Evolutionary conservation across 2,113 vertebrate genomes (phyloP).

Genomic region (Centropus unirufus): DNA sequence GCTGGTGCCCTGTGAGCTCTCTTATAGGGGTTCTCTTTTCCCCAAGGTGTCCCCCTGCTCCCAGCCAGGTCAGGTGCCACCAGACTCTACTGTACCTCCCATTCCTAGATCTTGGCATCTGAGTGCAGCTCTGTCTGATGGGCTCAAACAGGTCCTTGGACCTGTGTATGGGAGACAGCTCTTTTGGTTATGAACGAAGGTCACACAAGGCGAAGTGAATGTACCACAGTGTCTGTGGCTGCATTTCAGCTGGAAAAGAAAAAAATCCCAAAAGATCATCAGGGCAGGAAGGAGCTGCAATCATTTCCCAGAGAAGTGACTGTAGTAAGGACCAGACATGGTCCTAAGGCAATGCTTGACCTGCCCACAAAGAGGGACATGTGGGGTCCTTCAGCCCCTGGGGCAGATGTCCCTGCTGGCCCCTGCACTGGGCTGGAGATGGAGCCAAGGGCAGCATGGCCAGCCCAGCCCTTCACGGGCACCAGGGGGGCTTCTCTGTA

Average conservation of each 20-base stretch:
- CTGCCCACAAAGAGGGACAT: neutral
- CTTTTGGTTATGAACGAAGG: neutral
- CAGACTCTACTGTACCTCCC: neutral
- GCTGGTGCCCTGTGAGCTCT: neutral
- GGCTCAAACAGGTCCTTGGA: neutral
- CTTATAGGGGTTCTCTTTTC: neutral
- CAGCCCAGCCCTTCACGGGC: rapidly evolving
- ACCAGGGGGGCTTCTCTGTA: no score
- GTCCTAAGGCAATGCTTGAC: neutral
- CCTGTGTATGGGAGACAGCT: neutral
- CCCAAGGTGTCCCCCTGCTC: neutral
- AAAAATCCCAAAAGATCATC: neutral
- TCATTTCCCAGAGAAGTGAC: neutral
- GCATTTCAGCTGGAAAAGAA: neutral
- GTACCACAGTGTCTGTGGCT: neutral
- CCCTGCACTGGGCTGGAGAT: neutral
- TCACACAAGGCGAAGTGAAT: neutral
- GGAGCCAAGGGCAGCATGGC: neutral
- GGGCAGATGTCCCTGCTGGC: neutral
- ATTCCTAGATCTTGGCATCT: neutral
- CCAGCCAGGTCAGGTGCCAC: neutral
- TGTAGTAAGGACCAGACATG: neutral
- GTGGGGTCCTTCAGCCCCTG: rapidly evolving
- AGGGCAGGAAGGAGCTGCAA: neutral
- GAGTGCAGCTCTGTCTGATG: neutral